Conservation (phyloP, 1,140 invertebrate genomes). For the Campoletis sonorensis region DNA sequence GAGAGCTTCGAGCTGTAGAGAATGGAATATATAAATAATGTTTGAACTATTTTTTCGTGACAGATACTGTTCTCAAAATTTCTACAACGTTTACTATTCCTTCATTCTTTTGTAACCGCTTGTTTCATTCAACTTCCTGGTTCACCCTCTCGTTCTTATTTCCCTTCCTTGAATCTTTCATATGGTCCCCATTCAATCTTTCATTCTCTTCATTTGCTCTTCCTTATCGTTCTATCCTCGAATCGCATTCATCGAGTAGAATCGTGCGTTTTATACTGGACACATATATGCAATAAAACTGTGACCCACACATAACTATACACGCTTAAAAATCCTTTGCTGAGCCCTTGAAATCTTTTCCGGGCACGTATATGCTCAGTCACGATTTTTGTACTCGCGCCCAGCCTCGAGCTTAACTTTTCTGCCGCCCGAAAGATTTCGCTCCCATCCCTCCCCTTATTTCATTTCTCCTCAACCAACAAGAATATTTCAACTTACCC, state of each 20-base stretch:
- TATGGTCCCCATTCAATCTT: conserved; percentile 21
- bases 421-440: conserved; percentile 21
- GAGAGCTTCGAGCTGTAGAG: not conserved
- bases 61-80: conserved; percentile 2
- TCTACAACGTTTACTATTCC: not conserved
- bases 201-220: conserved; percentile 35
- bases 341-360: conserved; percentile 17
- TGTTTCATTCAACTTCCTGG: conserved; percentile 1
- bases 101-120: not conserved
- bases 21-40: conserved; percentile 23
- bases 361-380: conserved; percentile 25
- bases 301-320: not conserved
- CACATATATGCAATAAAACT: conserved; percentile 8
- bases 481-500: conserved; percentile 9
- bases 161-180: not conserved
- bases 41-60: conserved; percentile 6
- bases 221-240: conserved; percentile 35
- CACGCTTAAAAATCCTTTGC: not conserved
- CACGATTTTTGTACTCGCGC: conserved; percentile 32
- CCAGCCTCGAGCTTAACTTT: conserved; percentile 19
- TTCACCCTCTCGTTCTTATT: not conserved
- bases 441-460: not conserved
- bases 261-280: conserved; percentile 20
- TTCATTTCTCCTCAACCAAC: not conserved
- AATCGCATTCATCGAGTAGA: conserved; percentile 17